Base-by-base conservation (phyloP, 2,113 vertebrate species). In the Alethe castanea region DNA sequence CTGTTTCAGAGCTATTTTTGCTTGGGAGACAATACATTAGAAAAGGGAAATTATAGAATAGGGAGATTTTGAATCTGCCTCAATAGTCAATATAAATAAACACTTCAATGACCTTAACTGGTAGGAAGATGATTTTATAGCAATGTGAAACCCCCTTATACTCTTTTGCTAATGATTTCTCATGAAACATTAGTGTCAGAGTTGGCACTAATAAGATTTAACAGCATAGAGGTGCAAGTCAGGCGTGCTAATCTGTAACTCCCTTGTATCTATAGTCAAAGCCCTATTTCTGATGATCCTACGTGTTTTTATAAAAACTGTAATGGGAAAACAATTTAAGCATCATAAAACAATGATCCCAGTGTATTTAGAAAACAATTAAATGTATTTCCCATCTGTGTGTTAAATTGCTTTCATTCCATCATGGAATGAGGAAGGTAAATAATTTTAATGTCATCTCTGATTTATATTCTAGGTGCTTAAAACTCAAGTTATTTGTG, bases 91-190 rank as follows among this genome's bases (percentile, higher is more conserved):
- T 92, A 59, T 92, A 59, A 82, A 93, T 92, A 42, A 72, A 14
- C 53, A 73, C 70, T 97, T 96, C 72, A 74, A 74, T 97, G 90
- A 89, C 59, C 52, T 76, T 88, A 84, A 47, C 69, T 88, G 40
- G 17, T 45, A 50, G 38, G 38, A 86, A 86, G 20, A 64, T 78
- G 59, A 91, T 92, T 97, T 96, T 76, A 83, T 91, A 91, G 91
- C 67, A 52, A 92, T 90, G 31, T 76, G 65, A 96, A 95, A 85
- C 40, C 38, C 23, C 45, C 19, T 87, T 88, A 77, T 20, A 74
- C 19, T 72, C 64, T 94, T 81, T 12, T 94, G 22, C 44, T 74
- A 95, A 92, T 94, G 92, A 96, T 93, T 95, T 79, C 69, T 78
- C 33, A 36, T 67, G 67, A 89, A 96, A 56, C 85, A 69, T 31